Evolutionary conservation across 2,113 vertebrate genomes (phyloP).

Genomic region (Labrus mixtus): DNA sequence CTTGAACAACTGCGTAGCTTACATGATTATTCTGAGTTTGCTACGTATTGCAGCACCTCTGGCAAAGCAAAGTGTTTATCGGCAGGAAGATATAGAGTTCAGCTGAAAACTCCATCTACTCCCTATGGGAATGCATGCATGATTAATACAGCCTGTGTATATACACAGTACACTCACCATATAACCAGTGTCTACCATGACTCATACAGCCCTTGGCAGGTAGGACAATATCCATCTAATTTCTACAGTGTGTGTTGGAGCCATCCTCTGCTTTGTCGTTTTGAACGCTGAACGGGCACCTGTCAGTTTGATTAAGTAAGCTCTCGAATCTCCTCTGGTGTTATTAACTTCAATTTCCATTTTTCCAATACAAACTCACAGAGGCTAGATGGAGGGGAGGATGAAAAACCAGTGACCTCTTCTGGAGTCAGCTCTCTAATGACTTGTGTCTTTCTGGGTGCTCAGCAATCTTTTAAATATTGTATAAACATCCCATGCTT

Average conservation of each 20-base stretch:
- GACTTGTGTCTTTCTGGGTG: constrained; percentile 21
- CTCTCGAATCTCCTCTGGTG: constrained; percentile 64
- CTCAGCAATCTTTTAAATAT: constrained; percentile 36
- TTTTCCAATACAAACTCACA: constrained; percentile 48
- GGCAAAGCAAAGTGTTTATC: constrained; percentile 70
- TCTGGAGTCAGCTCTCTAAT: constrained; percentile 46
- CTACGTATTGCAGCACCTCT: constrained; percentile 57
- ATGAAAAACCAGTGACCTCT: constrained; percentile 28
- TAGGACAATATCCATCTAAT: constrained; percentile 72
- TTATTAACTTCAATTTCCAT: constrained; percentile 78
- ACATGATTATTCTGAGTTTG: constrained; percentile 55
- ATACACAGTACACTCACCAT: constrained; percentile 63
- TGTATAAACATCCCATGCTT: constrained; percentile 4
- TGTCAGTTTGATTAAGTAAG: constrained; percentile 80
- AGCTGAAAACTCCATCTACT: constrained; percentile 54
- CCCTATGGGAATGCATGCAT: constrained; percentile 65
- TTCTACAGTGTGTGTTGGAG: constrained; percentile 58
- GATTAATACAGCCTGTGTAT: constrained; percentile 71
- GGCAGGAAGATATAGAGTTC: constrained; percentile 60
- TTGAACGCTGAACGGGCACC: constrained; percentile 58
- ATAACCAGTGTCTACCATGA: constrained; percentile 66
- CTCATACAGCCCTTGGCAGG: constrained; percentile 70
- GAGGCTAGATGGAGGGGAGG: constrained; percentile 26
- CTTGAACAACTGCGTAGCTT: constrained; percentile 18
- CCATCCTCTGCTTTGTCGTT: constrained; percentile 65